Evolutionary conservation across 2,888 invertebrate genomes (phyloP).

Genomic region (Odontomyia ornata): DNA sequence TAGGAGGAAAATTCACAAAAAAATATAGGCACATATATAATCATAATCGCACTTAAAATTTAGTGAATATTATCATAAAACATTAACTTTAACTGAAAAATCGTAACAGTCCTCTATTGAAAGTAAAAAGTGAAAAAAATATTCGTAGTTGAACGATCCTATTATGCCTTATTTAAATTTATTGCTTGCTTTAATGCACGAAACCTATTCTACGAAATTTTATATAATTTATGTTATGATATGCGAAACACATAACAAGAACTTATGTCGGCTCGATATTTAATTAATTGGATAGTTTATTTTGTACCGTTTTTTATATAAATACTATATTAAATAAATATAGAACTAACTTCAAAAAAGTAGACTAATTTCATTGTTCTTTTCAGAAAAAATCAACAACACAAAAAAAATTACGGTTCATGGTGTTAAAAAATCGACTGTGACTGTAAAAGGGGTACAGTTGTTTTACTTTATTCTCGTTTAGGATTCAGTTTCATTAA

Average conservation of each 20-base stretch:
- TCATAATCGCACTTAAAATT: conserved; percentile 22
- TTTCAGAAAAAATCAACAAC: too few relatives aligned
- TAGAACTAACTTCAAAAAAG: conserved; percentile 33
- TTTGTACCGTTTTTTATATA: conserved; percentile 49
- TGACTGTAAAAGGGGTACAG: too few relatives aligned
- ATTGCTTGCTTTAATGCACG: conserved; percentile 25
- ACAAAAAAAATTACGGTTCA: too few relatives aligned
- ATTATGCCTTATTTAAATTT: conserved; percentile 29
- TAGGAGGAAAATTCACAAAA: background rate
- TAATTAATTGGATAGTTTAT: conserved; percentile 49
- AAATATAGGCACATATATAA: conserved; percentile 11
- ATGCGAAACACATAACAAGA: conserved; percentile 16
- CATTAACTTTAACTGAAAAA: background rate
- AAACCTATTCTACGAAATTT: conserved; percentile 17
- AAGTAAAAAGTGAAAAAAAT: background rate
- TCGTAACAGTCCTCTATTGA: conserved; percentile 1
- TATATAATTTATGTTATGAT: conserved; percentile 31
- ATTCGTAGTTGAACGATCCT: background rate
- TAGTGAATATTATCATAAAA: background rate
- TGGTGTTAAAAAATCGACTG: too few relatives aligned
- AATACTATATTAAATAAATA: conserved; percentile 44
- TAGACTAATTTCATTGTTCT: background rate
- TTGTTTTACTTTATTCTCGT: too few relatives aligned
- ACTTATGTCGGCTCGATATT: conserved; percentile 38
- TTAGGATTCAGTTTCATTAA: too few relatives aligned